Evolutionary conservation across 2,888 invertebrate species (phyloP), one percentile per base, ranked within the genome.

Genomic region (Thalpophila matura): DNA sequence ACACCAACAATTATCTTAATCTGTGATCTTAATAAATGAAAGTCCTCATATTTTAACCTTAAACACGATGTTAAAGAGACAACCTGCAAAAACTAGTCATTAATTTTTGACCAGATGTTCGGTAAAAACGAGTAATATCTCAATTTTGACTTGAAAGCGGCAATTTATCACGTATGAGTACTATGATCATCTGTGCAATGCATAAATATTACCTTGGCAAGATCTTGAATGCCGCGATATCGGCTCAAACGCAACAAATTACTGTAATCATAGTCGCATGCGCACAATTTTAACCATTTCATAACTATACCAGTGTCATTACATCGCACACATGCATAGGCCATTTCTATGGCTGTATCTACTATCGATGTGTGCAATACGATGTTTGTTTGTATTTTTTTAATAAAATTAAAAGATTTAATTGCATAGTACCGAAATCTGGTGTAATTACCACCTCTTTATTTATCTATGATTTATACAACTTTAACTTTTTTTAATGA

Each of bases 181-280:
- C 79, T 78, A 76, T 80, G 70, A 80, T 80, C 80, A 68, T 60
- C 65, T 63, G 56, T 57, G 65, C 76, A 64, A 64, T 73, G 61
- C 63, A 84, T 82, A 83, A 80, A 85, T 84, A 79, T 82, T 74
- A 64, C 80, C 81, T 81, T 81, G 83, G 79, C 69, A 67, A 85
- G 84, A 82, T 86, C 86, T 81, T 83, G 82, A 78, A 76, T 75
- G 74, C 80, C 76, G 78, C 77, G 82, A 83, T 84, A 81, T 80
- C 79, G 79, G 74, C 77, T 80, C 85, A 80, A 83, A 79, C 79
- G 82, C 63, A 73, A 80, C 85, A 87, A 87, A 87, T 87, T 83
- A 85, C 86, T 75, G 82, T 86, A 86, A 87, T 87, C 86, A 86
- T 77, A 79, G 80, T 80, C 82, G 84, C 80, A 85, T 85, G 84